These are phyloP conservation scores for Cantharis rustica DNA, from an alignment of 2,888 invertebrate species.

Conservation along the genomic window DNA sequence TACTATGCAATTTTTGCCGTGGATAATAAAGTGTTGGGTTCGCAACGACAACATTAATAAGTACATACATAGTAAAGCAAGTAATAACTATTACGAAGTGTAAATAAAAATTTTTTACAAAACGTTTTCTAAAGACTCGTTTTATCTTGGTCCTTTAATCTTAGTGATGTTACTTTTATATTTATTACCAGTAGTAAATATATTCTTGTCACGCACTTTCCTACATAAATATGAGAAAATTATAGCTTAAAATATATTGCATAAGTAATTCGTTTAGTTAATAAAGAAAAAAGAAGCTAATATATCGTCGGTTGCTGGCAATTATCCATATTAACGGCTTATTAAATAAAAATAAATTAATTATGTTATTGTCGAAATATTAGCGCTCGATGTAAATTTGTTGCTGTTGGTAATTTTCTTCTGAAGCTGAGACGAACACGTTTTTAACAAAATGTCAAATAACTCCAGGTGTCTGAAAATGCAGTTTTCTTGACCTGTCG, in stretches of 20 bases:
- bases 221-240: not conserved
- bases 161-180: not conserved
- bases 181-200: not conserved
- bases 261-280: not conserved
- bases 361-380: not conserved
- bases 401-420: not conserved
- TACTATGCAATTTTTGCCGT: not conserved
- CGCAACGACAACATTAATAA: not conserved
- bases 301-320: not conserved
- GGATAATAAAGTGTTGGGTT: not conserved
- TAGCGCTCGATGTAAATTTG: not conserved
- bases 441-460: not conserved
- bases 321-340: not conserved
- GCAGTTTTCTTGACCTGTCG: not conserved
- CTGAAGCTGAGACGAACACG: not conserved
- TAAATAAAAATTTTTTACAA: not conserved
- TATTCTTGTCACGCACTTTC: not conserved
- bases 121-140: not conserved
- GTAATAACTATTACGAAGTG: not conserved
- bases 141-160: not conserved
- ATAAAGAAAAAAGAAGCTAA: not conserved
- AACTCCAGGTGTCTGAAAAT: not conserved
- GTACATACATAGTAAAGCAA: not conserved
- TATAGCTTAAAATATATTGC: not conserved
- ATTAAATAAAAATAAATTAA: not conserved